Percentiles rank a stretch among this genome's conserved stretches.
phyloP scores from a whole-genome alignment of 2,888 invertebrate genomes.

The Gnatocerus cornutus region DNA sequence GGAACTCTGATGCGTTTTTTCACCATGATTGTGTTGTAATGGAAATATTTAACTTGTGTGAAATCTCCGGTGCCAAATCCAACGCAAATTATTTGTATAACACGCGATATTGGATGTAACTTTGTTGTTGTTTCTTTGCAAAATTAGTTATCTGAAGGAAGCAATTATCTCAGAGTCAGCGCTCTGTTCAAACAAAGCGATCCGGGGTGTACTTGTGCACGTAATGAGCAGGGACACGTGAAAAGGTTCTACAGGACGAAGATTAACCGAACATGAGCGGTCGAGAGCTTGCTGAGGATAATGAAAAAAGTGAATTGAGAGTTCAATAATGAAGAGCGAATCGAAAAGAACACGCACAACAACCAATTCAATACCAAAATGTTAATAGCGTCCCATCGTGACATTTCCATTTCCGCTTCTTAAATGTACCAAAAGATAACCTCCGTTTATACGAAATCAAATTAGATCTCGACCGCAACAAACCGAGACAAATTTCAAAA shows the following conservation, averaged over 20 bases:
- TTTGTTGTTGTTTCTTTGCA: constrained; percentile 10
- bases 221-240: constrained; percentile 9
- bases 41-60: no score
- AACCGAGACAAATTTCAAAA: constrained; percentile 10
- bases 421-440: neutral
- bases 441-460: constrained; percentile 12
- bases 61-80: neutral
- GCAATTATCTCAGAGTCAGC: constrained; percentile 23
- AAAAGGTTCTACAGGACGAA: constrained; percentile 4
- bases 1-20: no score
- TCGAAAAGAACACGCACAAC: no score
- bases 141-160: constrained; percentile 17
- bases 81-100: neutral
- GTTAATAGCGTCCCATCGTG: no score
- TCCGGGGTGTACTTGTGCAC: constrained; percentile 20
- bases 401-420: neutral
- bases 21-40: no score
- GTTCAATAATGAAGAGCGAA: neutral
- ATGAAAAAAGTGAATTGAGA: neutral
- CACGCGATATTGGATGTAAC: constrained; percentile 4
- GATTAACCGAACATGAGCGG: constrained; percentile 11
- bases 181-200: constrained; percentile 11
- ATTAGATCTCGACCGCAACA: constrained; percentile 9
- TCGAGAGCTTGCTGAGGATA: neutral
- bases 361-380: no score